phyloP scores from a whole-genome alignment of 1,140 invertebrate species.

The Philotrypesis tridentata region DNA sequence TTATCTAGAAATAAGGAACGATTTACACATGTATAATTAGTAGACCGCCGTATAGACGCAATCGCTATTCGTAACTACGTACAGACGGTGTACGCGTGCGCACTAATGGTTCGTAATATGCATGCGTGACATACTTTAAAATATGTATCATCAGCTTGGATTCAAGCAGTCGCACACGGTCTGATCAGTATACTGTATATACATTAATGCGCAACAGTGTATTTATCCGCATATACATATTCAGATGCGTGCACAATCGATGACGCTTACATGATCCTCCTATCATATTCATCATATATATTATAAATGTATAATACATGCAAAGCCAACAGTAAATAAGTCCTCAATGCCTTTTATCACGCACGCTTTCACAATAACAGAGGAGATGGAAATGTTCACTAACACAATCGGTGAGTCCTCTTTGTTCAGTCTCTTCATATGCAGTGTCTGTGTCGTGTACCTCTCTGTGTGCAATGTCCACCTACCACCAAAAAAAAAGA shows the following conservation, averaged over 20 bases:
- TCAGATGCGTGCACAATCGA: not conserved
- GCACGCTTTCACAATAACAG: conserved; percentile 69
- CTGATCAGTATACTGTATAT: not conserved
- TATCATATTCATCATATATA: not conserved
- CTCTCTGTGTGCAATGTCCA: conserved; percentile 22
- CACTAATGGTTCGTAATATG: conserved; percentile 29
- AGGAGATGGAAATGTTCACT: conserved; percentile 69
- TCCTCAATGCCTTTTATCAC: conserved; percentile 56
- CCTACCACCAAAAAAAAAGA: not conserved
- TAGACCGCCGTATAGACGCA: no score
- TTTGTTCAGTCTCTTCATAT: conserved; percentile 53
- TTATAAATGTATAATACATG: not conserved
- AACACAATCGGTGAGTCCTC: conserved; percentile 70
- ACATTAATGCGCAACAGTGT: not conserved
- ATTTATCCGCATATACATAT: not conserved
- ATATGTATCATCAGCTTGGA: conserved; percentile 21
- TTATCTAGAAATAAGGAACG: no score
- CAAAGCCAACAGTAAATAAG: conserved; percentile 42
- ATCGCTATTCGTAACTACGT: conserved; percentile 27
- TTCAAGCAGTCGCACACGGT: conserved; percentile 12
- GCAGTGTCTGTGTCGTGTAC: conserved; percentile 3
- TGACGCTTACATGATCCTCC: conserved; percentile 1
- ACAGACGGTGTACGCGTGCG: not conserved
- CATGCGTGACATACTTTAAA: conserved; percentile 36
- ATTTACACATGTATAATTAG: no score